These are phyloP conservation scores for Caenorhabditis uteleia DNA, from an alignment of 2,888 invertebrate species.

Conservation along the genomic window DNA sequence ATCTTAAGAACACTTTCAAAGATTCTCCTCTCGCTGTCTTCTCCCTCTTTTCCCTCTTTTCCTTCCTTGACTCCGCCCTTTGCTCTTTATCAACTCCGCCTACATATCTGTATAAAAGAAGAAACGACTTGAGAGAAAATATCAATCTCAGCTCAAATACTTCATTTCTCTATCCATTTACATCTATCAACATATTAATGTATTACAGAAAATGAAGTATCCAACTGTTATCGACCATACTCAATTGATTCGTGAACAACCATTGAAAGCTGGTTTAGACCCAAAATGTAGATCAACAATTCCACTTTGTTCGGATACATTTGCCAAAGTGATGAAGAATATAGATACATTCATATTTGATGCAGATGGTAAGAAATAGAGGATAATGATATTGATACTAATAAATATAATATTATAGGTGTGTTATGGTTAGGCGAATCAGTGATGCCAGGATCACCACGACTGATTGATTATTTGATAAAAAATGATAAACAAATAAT, in stretches of 20 bases:
- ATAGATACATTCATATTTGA: conserved; percentile 69
- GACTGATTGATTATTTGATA: conserved; percentile 56
- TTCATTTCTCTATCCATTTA: no score
- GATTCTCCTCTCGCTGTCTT: no score
- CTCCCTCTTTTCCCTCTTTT: no score
- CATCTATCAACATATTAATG: no score
- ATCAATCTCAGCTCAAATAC: no score
- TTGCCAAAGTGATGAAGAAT: conserved; percentile 46
- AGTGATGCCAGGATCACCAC: conserved; percentile 61
- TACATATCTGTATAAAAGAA: no score
- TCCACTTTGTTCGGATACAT: conserved; percentile 31
- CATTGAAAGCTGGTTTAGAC: conserved; percentile 27
- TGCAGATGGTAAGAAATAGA: conserved; percentile 59
- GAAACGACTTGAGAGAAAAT: no score
- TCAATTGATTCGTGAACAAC: conserved; percentile 6
- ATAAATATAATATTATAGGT: conserved; percentile 37
- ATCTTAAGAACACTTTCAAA: no score
- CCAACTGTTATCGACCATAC: conserved; percentile 24
- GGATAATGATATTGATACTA: background rate
- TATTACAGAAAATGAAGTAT: conserved; percentile 38
- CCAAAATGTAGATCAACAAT: conserved; percentile 21
- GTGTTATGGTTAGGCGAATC: conserved; percentile 66
- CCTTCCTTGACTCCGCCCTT: no score
- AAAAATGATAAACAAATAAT: conserved; percentile 72
- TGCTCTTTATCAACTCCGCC: no score